Conservation (phyloP, 2,113 vertebrate genomes). For the Amphiprion percula region DNA sequence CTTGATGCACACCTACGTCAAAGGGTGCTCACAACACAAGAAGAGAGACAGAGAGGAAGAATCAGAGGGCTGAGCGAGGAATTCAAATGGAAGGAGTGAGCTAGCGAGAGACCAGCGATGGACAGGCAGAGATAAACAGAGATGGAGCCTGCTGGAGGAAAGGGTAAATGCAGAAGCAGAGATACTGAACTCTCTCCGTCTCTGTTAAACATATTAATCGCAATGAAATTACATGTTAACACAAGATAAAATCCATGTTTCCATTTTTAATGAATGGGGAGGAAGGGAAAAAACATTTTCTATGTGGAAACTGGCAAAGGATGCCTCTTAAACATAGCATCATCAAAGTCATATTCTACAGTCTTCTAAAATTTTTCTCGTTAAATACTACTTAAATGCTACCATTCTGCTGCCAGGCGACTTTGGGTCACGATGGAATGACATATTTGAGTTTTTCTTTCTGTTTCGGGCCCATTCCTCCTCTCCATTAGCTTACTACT, state of each 20-base stretch:
- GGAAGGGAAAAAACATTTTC: background rate
- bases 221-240: slow-evolving; percentile 37
- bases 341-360: slow-evolving; percentile 7
- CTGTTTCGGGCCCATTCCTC: slow-evolving; percentile 31
- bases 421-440: slow-evolving; percentile 36
- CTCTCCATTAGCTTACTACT: slow-evolving; percentile 17
- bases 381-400: slow-evolving; percentile 5
- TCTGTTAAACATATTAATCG: slow-evolving; percentile 20
- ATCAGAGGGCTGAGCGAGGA: background rate
- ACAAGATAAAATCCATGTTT: slow-evolving; percentile 43
- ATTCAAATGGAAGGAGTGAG: slow-evolving; percentile 10
- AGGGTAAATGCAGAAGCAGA: slow-evolving; percentile 20
- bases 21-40: slow-evolving; percentile 60
- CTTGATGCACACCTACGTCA: slow-evolving; percentile 74
- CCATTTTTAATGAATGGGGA: slow-evolving; percentile 36
- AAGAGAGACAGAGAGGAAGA: slow-evolving; percentile 15
- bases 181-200: background rate
- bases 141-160: slow-evolving; percentile 19
- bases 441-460: slow-evolving; percentile 23
- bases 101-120: background rate
- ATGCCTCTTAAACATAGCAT: background rate
- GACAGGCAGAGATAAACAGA: slow-evolving; percentile 27
- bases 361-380: background rate
- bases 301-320: slow-evolving; percentile 40
- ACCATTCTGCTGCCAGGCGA: slow-evolving; percentile 7